Conservation (phyloP, 2,113 vertebrate genomes). For the Aepyceros melampus region DNA sequence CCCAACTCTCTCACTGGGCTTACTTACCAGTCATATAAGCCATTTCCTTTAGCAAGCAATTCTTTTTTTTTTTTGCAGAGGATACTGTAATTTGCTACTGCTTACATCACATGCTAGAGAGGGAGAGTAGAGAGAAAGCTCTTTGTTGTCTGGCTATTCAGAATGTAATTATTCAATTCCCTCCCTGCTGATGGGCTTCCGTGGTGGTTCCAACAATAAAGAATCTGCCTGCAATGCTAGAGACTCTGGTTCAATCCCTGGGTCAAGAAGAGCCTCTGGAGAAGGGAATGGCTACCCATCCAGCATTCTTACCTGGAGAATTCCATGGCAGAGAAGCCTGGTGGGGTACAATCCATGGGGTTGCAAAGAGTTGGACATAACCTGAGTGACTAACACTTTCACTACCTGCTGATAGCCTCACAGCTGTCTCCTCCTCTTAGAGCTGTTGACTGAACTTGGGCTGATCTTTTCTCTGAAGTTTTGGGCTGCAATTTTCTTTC, state of each 20-base stretch:
- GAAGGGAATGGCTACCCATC: not conserved
- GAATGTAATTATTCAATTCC: not conserved
- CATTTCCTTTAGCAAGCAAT: not conserved
- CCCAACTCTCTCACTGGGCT: not conserved
- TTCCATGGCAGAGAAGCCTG: not conserved
- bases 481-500: not conserved
- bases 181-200: not conserved
- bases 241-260: not conserved
- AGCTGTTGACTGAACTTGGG: not conserved
- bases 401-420: not conserved
- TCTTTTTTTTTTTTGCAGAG: not conserved
- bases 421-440: not conserved
- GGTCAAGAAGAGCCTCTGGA: not conserved
- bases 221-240: not conserved
- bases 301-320: not conserved
- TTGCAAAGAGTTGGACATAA: not conserved
- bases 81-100: not conserved
- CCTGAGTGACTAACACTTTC: not conserved
- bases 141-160: not conserved
- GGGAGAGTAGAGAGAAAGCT: not conserved
- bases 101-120: not conserved
- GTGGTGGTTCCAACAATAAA: not conserved
- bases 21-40: not conserved
- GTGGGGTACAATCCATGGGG: not conserved
- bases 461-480: not conserved